Base-by-base conservation (phyloP, 1,140 invertebrate species). In the Hermetia illucens region DNA sequence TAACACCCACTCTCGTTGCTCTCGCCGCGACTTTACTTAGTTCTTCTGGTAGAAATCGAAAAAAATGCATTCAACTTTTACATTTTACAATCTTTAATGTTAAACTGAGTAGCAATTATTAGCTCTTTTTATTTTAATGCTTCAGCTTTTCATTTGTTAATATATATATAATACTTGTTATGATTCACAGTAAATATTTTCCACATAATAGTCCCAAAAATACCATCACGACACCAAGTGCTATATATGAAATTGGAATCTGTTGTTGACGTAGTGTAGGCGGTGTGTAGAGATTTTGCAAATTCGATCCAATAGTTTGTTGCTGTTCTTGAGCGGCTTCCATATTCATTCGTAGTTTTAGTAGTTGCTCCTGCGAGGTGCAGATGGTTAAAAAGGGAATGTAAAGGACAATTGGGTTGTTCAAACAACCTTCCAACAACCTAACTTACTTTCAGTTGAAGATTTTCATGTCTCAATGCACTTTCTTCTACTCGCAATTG, bases 381-480 rank as follows among this genome's bases (percentile, higher is more conserved):
- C n/a, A 41, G 38, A 22, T 12, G 31, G 17, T 16, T 10, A 41
- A 43, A 42, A 21, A 25, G 36, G 29, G 41, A 39, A 39, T 25
- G 46, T 21, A 25, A 12, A 6, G 15, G 13, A 1, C 32, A 40
- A 36, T 31, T 39, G 3, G n/a, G 20, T 35, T 34, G 12, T 17
- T 21, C 27, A 20, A 16, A 32, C 30, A 20, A 16, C 10, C 18
- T 16, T 21, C 25, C 21, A n/a, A 4, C 12, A 19, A 40, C 24
- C 13, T 12, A 17, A 44, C 49, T 63, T 67, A 82, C 80, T 72
- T 82, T 87, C 51, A 89, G 69, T 57, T 74, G 69, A 44, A 85
- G 58, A 68, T 82, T 85, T 63, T 89, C 84, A 62, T 82, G 76
- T 64, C 76, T 72, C 53, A 88, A 66, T 61, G 70, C 71, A 57